Conservation (phyloP, 2,113 vertebrate genomes). For the Nettapus auritus region DNA sequence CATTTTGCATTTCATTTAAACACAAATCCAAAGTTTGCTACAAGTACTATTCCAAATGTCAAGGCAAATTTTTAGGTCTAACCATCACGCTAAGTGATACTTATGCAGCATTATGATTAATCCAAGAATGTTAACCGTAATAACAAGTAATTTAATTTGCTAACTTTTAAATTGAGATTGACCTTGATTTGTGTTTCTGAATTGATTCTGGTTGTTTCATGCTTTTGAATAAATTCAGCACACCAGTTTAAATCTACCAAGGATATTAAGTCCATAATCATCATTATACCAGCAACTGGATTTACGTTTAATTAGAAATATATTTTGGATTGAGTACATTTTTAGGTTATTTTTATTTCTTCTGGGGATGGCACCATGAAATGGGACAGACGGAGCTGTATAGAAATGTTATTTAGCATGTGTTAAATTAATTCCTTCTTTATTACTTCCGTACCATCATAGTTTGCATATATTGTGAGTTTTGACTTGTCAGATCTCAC, state of each 20-base stretch:
- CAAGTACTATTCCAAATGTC: constrained; percentile 19
- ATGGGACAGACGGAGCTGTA: background rate
- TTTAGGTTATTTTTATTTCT: background rate
- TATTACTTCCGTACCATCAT: background rate
- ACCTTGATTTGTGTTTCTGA: constrained; percentile 26
- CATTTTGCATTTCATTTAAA: background rate
- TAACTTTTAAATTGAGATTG: background rate
- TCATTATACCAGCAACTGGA: background rate
- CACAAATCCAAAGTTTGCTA: constrained; percentile 1
- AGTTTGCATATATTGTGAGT: background rate
- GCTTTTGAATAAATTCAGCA: background rate
- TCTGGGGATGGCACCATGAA: background rate
- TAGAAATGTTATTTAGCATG: background rate
- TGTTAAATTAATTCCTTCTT: background rate
- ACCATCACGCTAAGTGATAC: background rate
- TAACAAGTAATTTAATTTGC: constrained; percentile 19
- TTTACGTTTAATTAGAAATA: background rate
- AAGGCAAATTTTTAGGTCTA: constrained; percentile 1
- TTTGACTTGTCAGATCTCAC: background rate
- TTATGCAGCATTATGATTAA: constrained; percentile 19
- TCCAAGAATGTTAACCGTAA: background rate
- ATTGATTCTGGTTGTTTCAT: background rate
- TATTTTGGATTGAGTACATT: background rate
- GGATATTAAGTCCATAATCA: background rate
- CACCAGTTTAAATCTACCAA: background rate